phyloP scores from a whole-genome alignment of 2,888 invertebrate species.

The Plagodis pulveraria region DNA sequence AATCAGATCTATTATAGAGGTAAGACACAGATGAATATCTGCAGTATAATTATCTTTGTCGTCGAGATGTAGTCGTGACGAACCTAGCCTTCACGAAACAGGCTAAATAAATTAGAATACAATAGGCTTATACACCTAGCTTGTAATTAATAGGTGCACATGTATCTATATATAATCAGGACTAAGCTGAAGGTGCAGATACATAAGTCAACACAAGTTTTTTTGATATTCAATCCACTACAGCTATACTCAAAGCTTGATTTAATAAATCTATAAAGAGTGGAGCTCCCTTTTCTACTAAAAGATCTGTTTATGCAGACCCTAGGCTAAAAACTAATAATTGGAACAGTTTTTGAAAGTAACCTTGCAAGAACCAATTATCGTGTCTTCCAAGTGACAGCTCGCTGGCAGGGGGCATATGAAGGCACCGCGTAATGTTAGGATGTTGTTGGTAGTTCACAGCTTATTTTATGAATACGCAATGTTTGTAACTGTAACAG shows the following conservation, averaged over 20 bases:
- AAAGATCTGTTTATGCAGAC: background rate
- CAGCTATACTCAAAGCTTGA: background rate
- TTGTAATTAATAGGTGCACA: conserved; percentile 69
- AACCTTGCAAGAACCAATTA: conserved; percentile 34
- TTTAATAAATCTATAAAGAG: background rate
- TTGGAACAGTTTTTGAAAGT: conserved; percentile 32
- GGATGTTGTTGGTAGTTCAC: conserved; percentile 4
- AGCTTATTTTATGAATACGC: conserved; percentile 14
- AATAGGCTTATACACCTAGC: conserved; percentile 71
- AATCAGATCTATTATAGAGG: conserved; percentile 19
- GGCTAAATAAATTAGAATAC: conserved; percentile 79
- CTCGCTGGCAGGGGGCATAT: conserved; percentile 20
- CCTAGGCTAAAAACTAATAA: conserved; percentile 35
- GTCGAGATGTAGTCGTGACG: conserved; percentile 68
- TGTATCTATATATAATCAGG: conserved; percentile 37
- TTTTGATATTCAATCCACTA: conserved; percentile 1
- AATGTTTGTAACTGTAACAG: conserved; percentile 2
- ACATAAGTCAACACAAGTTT: conserved; percentile 10
- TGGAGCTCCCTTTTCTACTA: background rate
- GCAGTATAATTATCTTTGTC: conserved; percentile 55
- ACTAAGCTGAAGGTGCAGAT: conserved; percentile 27
- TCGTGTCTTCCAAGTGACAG: conserved; percentile 27
- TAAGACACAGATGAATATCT: conserved; percentile 24
- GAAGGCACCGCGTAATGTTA: conserved; percentile 9
- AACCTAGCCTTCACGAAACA: conserved; percentile 71